Evolutionary conservation across 1,140 invertebrate genomes (phyloP).

Genomic region (Contarinia nasturtii): DNA sequence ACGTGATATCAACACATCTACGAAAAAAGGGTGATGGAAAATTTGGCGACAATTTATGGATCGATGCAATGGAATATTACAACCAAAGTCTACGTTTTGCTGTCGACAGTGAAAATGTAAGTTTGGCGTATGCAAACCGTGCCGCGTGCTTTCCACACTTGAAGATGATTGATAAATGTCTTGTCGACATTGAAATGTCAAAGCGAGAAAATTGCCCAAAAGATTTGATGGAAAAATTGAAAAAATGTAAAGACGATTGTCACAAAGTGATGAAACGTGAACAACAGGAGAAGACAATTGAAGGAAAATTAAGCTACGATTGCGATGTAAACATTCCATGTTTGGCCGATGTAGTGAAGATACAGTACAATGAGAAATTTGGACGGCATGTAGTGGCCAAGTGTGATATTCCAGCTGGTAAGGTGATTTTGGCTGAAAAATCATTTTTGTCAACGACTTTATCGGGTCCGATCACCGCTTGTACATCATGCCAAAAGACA

Average conservation of each 20-base stretch:
- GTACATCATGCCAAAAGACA: slow-evolving; percentile 22
- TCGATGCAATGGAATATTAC: slow-evolving; percentile 6
- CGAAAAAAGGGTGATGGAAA: not conserved
- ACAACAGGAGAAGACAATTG: slow-evolving; percentile 12
- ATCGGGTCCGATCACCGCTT: not conserved
- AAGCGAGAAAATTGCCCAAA: slow-evolving; percentile 13
- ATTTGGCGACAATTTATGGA: not conserved
- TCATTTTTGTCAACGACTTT: not conserved
- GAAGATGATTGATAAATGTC: slow-evolving; percentile 18
- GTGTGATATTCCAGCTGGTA: not conserved
- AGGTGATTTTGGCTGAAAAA: not conserved
- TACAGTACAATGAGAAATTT: not conserved
- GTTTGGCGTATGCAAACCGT: slow-evolving; percentile 23
- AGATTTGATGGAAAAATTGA: slow-evolving; percentile 2
- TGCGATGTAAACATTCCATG: not conserved
- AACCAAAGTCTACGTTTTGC: slow-evolving; percentile 11
- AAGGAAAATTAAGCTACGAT: slow-evolving; percentile 5
- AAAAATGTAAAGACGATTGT: slow-evolving; percentile 1
- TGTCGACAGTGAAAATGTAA: slow-evolving; percentile 11
- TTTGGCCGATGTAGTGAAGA: not conserved
- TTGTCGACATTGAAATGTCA: slow-evolving; percentile 21
- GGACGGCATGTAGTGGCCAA: slow-evolving; percentile 1
- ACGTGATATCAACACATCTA: slow-evolving; percentile 9
- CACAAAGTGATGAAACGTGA: slow-evolving; percentile 12
- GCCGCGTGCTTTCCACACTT: slow-evolving; percentile 23